These are phyloP conservation scores for Sicus ferrugineus DNA, from an alignment of 2,888 invertebrate genomes.

Conservation along the genomic window DNA sequence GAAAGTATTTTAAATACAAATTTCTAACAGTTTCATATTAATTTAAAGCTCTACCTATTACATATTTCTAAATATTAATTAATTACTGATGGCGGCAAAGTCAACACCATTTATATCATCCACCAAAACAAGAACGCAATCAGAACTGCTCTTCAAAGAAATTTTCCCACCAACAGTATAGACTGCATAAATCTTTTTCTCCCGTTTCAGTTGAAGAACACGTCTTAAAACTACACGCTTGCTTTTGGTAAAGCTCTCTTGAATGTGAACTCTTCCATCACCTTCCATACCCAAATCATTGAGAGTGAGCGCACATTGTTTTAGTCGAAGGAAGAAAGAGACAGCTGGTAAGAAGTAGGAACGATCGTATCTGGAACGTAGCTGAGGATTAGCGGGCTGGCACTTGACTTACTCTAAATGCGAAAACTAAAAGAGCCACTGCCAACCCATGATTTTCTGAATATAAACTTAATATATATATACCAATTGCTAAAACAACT, in stretches of 20 bases:
- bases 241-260: background rate
- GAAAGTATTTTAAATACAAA: too few relatives aligned
- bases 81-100: background rate
- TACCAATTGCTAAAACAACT: too few relatives aligned
- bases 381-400: background rate
- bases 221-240: background rate
- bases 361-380: background rate
- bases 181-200: background rate
- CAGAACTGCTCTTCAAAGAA: background rate
- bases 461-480: too few relatives aligned
- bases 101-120: background rate
- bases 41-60: too few relatives aligned
- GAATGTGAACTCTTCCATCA: background rate
- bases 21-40: too few relatives aligned
- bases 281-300: background rate
- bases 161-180: background rate
- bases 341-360: background rate
- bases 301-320: background rate
- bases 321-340: background rate
- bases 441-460: too few relatives aligned
- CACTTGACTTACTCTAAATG: background rate
- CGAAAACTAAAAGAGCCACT: too few relatives aligned
- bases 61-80: too few relatives aligned
- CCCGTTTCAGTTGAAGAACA: background rate
- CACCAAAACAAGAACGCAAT: background rate